A percentile compares a stretch with the other conserved stretches of the same genome.
phyloP scores from a whole-genome alignment of 1,140 invertebrate species.

The Lamellibrachia luymesi region DNA sequence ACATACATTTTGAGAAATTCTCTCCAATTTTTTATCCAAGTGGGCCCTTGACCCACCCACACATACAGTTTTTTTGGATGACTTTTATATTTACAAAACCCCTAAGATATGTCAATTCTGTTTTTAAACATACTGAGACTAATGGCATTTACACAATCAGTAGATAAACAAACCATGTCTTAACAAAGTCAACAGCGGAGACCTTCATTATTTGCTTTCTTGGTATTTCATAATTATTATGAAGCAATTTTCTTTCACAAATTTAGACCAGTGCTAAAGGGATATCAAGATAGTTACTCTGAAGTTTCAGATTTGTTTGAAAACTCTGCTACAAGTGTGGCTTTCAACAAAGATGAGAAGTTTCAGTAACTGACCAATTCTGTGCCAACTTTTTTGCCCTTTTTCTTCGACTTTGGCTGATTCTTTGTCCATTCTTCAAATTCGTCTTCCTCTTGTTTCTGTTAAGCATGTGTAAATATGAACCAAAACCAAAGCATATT shows the following conservation, averaged over 20 bases:
- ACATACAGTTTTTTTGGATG: no score
- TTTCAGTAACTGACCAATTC: conserved; percentile 58
- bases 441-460: conserved; percentile 68
- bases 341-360: background rate
- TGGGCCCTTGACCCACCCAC: no score
- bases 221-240: background rate
- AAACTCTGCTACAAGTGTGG: background rate
- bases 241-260: background rate
- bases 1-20: no score
- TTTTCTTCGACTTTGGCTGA: conserved; percentile 63
- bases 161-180: no score
- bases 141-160: no score
- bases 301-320: background rate
- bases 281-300: background rate
- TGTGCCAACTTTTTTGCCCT: conserved; percentile 63
- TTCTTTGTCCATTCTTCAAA: conserved; percentile 82
- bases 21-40: no score
- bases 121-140: no score
- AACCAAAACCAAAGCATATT: background rate
- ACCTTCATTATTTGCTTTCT: background rate
- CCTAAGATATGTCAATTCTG: no score
- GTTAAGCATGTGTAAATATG: background rate
- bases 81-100: no score
- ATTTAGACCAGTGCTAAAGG: background rate
- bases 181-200: background rate